Percentiles rank a stretch among this genome's conserved stretches.
phyloP scores from a whole-genome alignment of 1,140 invertebrate genomes.

The Caenorhabditis inopinata region DNA sequence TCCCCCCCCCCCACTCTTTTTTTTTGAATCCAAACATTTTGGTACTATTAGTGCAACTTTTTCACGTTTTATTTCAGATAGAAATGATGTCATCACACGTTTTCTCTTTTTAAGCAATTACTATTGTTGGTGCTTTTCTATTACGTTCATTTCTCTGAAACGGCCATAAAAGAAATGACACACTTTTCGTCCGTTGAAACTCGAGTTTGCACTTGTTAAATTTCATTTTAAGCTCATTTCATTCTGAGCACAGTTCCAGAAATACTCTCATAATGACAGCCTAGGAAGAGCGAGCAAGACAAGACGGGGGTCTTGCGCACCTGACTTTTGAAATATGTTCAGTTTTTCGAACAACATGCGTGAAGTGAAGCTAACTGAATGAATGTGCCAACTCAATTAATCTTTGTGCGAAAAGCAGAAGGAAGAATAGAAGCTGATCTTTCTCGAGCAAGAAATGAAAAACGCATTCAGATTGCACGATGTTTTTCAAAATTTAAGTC shows the following conservation, averaged over 20 bases:
- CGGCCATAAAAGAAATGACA: too few relatives aligned
- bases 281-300: too few relatives aligned
- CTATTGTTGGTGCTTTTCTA: too few relatives aligned
- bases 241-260: too few relatives aligned
- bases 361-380: background rate
- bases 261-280: too few relatives aligned
- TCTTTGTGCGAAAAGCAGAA: conserved; percentile 15
- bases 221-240: too few relatives aligned
- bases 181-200: too few relatives aligned
- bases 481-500: too few relatives aligned
- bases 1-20: too few relatives aligned
- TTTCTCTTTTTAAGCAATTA: background rate
- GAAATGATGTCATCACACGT: background rate
- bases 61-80: background rate
- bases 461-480: too few relatives aligned
- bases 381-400: conserved; percentile 10
- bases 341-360: background rate
- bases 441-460: background rate
- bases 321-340: background rate
- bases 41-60: background rate
- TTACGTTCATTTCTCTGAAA: too few relatives aligned
- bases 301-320: background rate
- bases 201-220: too few relatives aligned
- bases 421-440: background rate
- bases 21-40: background rate